phyloP scores from a whole-genome alignment of 2,888 invertebrate species.

The Notodonta ziczac region DNA sequence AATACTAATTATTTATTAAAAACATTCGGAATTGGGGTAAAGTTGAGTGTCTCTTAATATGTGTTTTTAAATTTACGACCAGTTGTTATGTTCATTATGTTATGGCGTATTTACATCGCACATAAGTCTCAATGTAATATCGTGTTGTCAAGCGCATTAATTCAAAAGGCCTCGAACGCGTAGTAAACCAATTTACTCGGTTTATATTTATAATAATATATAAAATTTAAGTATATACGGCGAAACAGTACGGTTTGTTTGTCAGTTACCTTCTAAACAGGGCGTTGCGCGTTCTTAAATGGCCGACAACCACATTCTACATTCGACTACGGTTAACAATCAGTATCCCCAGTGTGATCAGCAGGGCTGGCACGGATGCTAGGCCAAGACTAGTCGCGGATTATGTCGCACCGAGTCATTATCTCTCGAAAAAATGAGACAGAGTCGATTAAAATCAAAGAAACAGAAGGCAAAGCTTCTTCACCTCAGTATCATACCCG shows the following conservation, averaged over 20 bases:
- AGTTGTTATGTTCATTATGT: conserved; percentile 7
- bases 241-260: conserved; percentile 2
- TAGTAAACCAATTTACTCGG: conserved; percentile 46
- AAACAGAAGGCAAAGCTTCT: too few relatives aligned
- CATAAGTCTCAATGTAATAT: conserved; percentile 12
- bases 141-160: conserved; percentile 36
- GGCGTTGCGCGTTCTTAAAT: too few relatives aligned
- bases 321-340: too few relatives aligned
- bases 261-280: too few relatives aligned
- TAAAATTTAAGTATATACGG: conserved; percentile 8
- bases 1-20: neutral
- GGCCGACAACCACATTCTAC: too few relatives aligned
- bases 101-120: conserved; percentile 1
- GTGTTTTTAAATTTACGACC: neutral
- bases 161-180: conserved; percentile 37
- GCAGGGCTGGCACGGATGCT: too few relatives aligned
- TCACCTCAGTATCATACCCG: too few relatives aligned
- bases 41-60: neutral
- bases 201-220: conserved; percentile 24
- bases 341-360: too few relatives aligned
- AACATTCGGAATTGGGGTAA: neutral
- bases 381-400: too few relatives aligned
- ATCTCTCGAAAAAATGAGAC: too few relatives aligned
- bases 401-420: too few relatives aligned
- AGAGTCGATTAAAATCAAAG: too few relatives aligned